Percentiles rank a stretch among this genome's conserved stretches.
Conservation (phyloP, 2,888 invertebrate genomes). For the Dicyrtoma fusca region DNA sequence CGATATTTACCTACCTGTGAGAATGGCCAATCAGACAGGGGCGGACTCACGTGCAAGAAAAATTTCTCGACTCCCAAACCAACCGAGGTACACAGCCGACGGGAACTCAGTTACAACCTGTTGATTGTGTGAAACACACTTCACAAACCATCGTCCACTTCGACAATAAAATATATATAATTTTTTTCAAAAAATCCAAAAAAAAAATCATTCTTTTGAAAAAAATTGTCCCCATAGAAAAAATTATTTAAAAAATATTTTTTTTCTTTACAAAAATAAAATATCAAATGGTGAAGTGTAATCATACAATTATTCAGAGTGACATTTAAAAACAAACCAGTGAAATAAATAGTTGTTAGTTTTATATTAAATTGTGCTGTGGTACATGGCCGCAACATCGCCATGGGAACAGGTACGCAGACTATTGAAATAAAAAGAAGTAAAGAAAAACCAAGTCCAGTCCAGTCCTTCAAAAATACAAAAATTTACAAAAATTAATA, state of each 20-base stretch:
- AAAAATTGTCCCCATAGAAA: background rate
- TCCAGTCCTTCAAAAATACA: too few species aligned
- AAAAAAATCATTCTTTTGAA: too few species aligned
- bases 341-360: constrained; percentile 14
- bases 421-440: background rate
- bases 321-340: constrained; percentile 2
- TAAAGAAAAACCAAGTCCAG: too few species aligned
- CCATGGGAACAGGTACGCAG: constrained; percentile 56
- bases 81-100: constrained; percentile 22
- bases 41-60: constrained; percentile 41
- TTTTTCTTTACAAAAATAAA: constrained; percentile 11
- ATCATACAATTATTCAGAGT: constrained; percentile 14
- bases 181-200: constrained; percentile 1
- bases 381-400: constrained; percentile 56
- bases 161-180: background rate
- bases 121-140: constrained; percentile 41
- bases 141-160: constrained; percentile 30
- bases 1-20: constrained; percentile 40
- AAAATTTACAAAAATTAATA: too few species aligned
- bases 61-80: constrained; percentile 30
- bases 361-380: constrained; percentile 47
- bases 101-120: constrained; percentile 39
- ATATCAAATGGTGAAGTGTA: constrained; percentile 32
- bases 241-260: constrained; percentile 8
- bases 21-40: constrained; percentile 41